These are phyloP conservation scores for Periophthalmodon schlosseri DNA, from an alignment of 2,113 vertebrate genomes.

Conservation along the genomic window DNA sequence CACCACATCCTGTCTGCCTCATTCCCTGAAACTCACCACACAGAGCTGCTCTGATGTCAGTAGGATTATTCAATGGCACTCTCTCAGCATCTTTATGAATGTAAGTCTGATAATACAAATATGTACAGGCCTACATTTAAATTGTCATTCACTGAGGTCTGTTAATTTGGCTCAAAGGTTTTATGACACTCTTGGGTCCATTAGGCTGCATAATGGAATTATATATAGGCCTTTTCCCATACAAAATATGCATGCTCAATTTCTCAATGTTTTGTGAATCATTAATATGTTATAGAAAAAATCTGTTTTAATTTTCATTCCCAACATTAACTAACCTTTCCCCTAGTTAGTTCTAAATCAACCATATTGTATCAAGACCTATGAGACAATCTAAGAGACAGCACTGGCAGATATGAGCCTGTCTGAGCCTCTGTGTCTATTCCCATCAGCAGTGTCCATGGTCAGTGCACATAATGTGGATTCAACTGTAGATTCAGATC, in stretches of 20 bases:
- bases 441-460: conserved; percentile 64
- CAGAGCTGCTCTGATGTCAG: conserved; percentile 39
- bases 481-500: too few species aligned
- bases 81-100: conserved; percentile 44
- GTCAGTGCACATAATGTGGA: conserved; percentile 63
- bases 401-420: conserved; percentile 32
- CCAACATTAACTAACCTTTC: too few species aligned
- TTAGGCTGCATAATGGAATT: not conserved
- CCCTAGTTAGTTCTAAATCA: too few species aligned
- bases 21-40: conserved; percentile 53
- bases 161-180: conserved; percentile 54
- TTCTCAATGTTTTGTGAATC: not conserved
- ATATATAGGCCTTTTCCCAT: too few species aligned
- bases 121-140: not conserved
- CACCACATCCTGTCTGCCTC: conserved; percentile 47
- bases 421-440: conserved; percentile 33
- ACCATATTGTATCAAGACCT: too few species aligned
- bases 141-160: not conserved
- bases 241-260: not conserved
- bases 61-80: conserved; percentile 47
- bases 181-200: conserved; percentile 3
- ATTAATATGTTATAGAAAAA: not conserved
- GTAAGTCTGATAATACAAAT: not conserved
- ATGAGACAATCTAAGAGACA: not conserved
- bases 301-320: too few species aligned